phyloP scores from a whole-genome alignment of 2,797 vertebrate genomes.

The Salmo trutta region DNA sequence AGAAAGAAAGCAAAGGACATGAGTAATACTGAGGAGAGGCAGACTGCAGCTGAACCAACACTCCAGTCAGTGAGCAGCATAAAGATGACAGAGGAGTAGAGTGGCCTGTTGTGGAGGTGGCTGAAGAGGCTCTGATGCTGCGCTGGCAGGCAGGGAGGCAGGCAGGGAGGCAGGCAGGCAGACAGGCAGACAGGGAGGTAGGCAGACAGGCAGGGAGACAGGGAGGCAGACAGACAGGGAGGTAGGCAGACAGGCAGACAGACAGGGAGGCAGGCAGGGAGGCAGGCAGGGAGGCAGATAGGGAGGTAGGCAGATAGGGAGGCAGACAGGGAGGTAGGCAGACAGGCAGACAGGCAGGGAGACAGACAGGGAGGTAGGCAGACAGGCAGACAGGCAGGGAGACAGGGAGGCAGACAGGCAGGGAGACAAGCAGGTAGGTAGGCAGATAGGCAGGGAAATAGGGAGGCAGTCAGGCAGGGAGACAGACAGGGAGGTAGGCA shows the following conservation, averaged over 20 bases:
- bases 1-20: neutral
- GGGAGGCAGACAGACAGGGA: rapidly evolving
- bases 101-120: conserved; percentile 60
- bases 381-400: too few species aligned
- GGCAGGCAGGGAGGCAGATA: too few species aligned
- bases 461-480: too few species aligned
- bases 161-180: too few species aligned
- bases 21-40: conserved; percentile 14
- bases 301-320: too few species aligned
- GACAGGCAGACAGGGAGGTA: too few species aligned
- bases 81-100: conserved; percentile 51
- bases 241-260: too few species aligned
- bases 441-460: rapidly evolving
- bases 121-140: conserved; percentile 12
- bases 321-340: too few species aligned
- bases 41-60: conserved; percentile 32
- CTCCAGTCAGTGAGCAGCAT: conserved; percentile 30
- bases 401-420: too few species aligned
- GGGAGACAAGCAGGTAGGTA: too few species aligned
- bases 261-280: rapidly evolving
- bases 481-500: too few species aligned
- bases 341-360: rapidly evolving
- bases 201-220: too few species aligned
- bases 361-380: rapidly evolving
- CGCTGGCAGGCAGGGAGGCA: neutral